phyloP scores from a whole-genome alignment of 2,888 invertebrate genomes.

The Pandemis heparana region DNA sequence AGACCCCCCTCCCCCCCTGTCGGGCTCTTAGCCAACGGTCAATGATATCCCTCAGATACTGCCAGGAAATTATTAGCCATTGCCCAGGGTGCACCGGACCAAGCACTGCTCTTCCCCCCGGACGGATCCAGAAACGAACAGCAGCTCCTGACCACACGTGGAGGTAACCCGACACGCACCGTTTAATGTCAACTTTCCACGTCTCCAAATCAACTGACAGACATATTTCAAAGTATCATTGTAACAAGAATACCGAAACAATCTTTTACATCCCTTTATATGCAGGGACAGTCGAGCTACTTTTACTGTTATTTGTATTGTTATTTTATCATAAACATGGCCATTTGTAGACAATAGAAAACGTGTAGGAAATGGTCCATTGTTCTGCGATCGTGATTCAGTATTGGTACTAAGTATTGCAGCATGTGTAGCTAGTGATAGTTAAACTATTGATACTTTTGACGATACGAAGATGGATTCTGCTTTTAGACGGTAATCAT shows the following conservation, averaged over 20 bases:
- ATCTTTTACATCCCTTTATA: slow-evolving; percentile 24
- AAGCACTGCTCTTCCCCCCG: too few relatives aligned
- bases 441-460: slow-evolving; percentile 40
- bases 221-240: neutral
- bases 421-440: slow-evolving; percentile 45
- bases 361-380: slow-evolving; percentile 51
- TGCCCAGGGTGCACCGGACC: too few relatives aligned
- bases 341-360: slow-evolving; percentile 50
- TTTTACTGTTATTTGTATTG: slow-evolving; percentile 44
- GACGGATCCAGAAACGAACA: too few relatives aligned
- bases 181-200: too few relatives aligned
- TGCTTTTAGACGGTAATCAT: neutral
- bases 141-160: too few relatives aligned
- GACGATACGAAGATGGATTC: slow-evolving; percentile 12
- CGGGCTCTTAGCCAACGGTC: too few relatives aligned
- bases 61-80: too few relatives aligned
- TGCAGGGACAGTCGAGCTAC: slow-evolving; percentile 30
- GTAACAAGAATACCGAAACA: slow-evolving; percentile 1
- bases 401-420: slow-evolving; percentile 47
- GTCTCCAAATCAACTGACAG: neutral
- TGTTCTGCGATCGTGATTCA: slow-evolving; percentile 58
- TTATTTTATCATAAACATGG: slow-evolving; percentile 44
- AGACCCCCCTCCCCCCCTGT: too few relatives aligned
- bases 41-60: too few relatives aligned
- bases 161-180: too few relatives aligned